Evolutionary conservation across 1,140 invertebrate species (phyloP).

Genomic region (Chironomus striatipennis): DNA sequence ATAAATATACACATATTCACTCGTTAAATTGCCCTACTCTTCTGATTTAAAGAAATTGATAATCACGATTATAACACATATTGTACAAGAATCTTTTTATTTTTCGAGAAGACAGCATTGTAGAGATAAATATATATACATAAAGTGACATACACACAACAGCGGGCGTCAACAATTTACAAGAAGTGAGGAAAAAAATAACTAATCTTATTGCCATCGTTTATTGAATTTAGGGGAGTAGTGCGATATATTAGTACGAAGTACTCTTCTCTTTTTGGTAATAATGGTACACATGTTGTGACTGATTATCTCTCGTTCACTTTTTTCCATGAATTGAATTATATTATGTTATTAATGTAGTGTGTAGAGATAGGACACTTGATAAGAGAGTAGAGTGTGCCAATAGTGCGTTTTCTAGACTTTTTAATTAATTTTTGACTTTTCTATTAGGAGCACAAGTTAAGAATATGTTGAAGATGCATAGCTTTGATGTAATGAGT

Average conservation of each 20-base stretch:
- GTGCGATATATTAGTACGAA: not conserved
- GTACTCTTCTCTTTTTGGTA: not conserved
- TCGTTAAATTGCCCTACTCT: not conserved
- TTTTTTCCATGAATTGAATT: not conserved
- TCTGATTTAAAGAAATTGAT: slow-evolving; percentile 20
- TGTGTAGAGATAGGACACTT: too few species aligned
- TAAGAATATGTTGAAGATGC: too few species aligned
- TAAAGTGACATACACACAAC: not conserved
- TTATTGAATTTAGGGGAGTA: slow-evolving; percentile 18
- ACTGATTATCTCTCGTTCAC: slow-evolving; percentile 21
- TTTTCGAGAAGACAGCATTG: not conserved
- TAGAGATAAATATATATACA: not conserved
- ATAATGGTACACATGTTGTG: slow-evolving; percentile 23
- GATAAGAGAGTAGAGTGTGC: too few species aligned
- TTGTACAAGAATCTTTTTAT: slow-evolving; percentile 19
- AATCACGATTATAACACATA: slow-evolving; percentile 24
- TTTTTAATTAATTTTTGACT: too few species aligned
- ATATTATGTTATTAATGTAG: too few species aligned
- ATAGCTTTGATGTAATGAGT: too few species aligned
- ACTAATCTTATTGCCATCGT: slow-evolving; percentile 21
- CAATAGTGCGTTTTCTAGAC: too few species aligned
- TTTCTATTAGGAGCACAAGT: too few species aligned
- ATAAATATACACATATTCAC: not conserved
- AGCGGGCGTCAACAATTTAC: slow-evolving; percentile 22
- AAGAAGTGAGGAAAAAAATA: not conserved